Evolutionary conservation across 2,888 invertebrate genomes (phyloP), one percentile per base, ranked within the genome.

Genomic region (Zaprionus bogoriensis): DNA sequence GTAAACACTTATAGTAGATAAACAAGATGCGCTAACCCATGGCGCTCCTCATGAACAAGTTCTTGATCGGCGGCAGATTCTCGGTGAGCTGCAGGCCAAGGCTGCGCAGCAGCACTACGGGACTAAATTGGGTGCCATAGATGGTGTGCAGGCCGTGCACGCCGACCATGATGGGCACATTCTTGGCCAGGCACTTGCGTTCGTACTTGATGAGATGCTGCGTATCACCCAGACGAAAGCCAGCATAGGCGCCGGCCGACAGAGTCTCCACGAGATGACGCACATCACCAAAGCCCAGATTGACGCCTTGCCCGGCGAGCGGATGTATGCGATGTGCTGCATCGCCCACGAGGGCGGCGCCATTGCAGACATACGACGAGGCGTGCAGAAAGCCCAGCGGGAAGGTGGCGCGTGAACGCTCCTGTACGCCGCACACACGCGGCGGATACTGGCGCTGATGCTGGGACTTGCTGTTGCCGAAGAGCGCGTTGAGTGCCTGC

Each of bases 221-320:
- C 20, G 94, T 89, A 74, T 95, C 93, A 5, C 95, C 97, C 47
- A 98, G 91, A 79, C 94, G 93, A 51, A 94, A 92, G 2, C 99
- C 99, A 59, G 93, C 92, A 84, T 94, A 94, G 0, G 94, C 92
- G 0, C 95, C 94, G 19, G 95, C 93, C 0, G 94, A 93, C 12
- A 99, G 91, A 10, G 94, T 89, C 45, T 94, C 91, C 0, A 94
- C 93, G n/a, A 99, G 92, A 71, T 93, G 93, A 25, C 92, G 91
- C 0, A 98, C 95, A 92, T 99, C 99, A 5, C 97, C 97, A 90
- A 99, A 98, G 1, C 99, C 99, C 41, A 99, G 92, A 92, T 99
- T 99, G 0, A 99, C 97, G 5, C 99, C 99, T 92, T 99, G 99
- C 0, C 99, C 99, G 30, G 99, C 99, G 73, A 99, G 90, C 0